These are phyloP conservation scores for Raja brachyura DNA, from an alignment of 2,113 vertebrate genomes.

Conservation along the genomic window DNA sequence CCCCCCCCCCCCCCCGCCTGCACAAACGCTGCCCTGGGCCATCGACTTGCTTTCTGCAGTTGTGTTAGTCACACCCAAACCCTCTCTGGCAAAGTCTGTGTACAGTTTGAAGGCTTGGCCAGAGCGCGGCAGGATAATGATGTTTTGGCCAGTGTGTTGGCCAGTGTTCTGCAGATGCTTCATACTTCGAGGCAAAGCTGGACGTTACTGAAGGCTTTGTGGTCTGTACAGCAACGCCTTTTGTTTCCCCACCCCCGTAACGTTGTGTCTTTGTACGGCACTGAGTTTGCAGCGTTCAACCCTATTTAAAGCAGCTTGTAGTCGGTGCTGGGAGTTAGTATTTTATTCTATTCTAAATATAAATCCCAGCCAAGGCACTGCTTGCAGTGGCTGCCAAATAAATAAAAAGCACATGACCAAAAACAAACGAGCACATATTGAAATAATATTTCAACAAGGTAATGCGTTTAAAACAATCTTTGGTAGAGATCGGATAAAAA, in stretches of 20 bases:
- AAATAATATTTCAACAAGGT: conserved; percentile 14
- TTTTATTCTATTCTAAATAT: background rate
- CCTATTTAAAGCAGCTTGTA: background rate
- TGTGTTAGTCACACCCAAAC: conserved; percentile 69
- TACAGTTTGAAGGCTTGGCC: conserved; percentile 64
- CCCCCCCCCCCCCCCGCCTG: conserved; percentile 50
- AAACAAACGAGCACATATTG: background rate
- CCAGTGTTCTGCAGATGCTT: conserved; percentile 66
- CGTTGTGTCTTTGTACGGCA: conserved; percentile 43
- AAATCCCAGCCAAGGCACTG: background rate
- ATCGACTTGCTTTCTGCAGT: conserved; percentile 53
- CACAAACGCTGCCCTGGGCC: conserved; percentile 57
- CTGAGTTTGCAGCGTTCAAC: background rate
- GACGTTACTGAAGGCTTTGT: conserved; percentile 64
- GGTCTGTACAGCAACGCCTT: conserved; percentile 56
- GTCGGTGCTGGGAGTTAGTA: background rate
- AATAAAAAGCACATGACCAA: background rate
- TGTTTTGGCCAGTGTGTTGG: conserved; percentile 62
- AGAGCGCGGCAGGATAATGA: conserved; percentile 44
- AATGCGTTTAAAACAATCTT: conserved; percentile 3
- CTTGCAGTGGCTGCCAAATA: background rate
- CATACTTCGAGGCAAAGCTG: conserved; percentile 61
- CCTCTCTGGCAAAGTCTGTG: conserved; percentile 64
- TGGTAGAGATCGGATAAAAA: too few relatives aligned
- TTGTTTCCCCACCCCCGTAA: conserved; percentile 62